These are phyloP conservation scores for Chrysopa pallens DNA, from an alignment of 1,140 invertebrate species.

Conservation along the genomic window DNA sequence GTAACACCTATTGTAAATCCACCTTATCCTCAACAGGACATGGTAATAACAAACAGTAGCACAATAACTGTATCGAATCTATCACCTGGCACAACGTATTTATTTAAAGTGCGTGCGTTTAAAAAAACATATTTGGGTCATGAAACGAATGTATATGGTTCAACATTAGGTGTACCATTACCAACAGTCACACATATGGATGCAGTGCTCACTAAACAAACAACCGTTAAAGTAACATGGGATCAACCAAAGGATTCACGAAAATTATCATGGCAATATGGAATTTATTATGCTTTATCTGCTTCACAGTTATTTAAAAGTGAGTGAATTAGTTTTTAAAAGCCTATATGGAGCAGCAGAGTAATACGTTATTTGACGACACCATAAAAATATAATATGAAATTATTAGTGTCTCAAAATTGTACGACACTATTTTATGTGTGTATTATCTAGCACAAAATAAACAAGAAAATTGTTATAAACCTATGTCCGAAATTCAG, in stretches of 20 bases:
- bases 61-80: slow-evolving; percentile 32
- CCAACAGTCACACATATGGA: slow-evolving; percentile 29
- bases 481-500: too few species aligned
- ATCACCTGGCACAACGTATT: slow-evolving; percentile 28
- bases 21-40: slow-evolving; percentile 28
- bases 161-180: slow-evolving; percentile 32
- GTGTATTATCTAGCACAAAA: too few species aligned
- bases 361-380: too few species aligned
- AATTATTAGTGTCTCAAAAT: too few species aligned
- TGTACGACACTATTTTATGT: too few species aligned
- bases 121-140: slow-evolving; percentile 39
- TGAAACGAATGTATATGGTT: slow-evolving; percentile 24
- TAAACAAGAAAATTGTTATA: too few species aligned
- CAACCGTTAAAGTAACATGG: slow-evolving; percentile 46
- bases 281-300: slow-evolving; percentile 38
- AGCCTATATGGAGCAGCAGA: too few species aligned
- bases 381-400: too few species aligned
- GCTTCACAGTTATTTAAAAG: slow-evolving; percentile 28
- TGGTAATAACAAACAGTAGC: slow-evolving; percentile 19
- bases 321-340: slow-evolving; percentile 14
- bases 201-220: slow-evolving; percentile 32
- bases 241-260: slow-evolving; percentile 29
- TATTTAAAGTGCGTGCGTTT: slow-evolving; percentile 27
- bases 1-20: slow-evolving; percentile 27
- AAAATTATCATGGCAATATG: slow-evolving; percentile 39